Evolutionary conservation across 2,888 invertebrate species (phyloP), one percentile per base, ranked within the genome.

Genomic region (Brachynemurus nebulosus): DNA sequence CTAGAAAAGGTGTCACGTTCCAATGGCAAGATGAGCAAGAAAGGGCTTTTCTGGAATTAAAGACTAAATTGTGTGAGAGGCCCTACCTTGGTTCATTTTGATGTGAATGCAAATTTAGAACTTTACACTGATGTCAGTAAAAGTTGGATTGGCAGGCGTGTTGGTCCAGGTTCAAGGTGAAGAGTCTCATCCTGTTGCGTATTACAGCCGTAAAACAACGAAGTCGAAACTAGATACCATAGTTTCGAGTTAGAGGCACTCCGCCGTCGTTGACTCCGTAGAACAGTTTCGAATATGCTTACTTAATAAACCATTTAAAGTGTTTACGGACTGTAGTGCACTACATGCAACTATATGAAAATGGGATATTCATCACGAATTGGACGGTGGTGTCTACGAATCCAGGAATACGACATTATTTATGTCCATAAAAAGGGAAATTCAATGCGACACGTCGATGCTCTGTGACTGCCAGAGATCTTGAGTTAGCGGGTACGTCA

Each of bases 181-280:
- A 11, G 1, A 4, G 1, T 49, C 43, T 5, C 52, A 49, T 11
- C 58, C 57, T 0, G 50, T 65, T 0, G 56, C 56, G 0, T 62
- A 59, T 42, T 57, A 46, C 21, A 60, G 59, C 34, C 52, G 55
- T 42, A 50, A 53, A 23, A 58, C 54, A 6, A 57, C 0, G 48
- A 46, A 1, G 52, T 57, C 1, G 61, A 63, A 51, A 47, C 51
- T 7, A 54, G 52, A 18, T 62, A 60, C 44, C 55, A 57, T 12
- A 56, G 57, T 1, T 56, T 60, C 17, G 63, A 67, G 20, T 42
- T 61, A 17, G 65, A 62, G 46, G 57, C 55, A 1, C 47, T 64
- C 3, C 3, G 62, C 63, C 0, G 55, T 57, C 23, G 58, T 53
- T 1, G 54, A 50, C 34, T 51, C 56, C 0, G 44, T 61, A 9